Evolutionary conservation across 2,888 invertebrate species (phyloP), one percentile per base, ranked within the genome.

Genomic region (Athrips mouffetella): DNA sequence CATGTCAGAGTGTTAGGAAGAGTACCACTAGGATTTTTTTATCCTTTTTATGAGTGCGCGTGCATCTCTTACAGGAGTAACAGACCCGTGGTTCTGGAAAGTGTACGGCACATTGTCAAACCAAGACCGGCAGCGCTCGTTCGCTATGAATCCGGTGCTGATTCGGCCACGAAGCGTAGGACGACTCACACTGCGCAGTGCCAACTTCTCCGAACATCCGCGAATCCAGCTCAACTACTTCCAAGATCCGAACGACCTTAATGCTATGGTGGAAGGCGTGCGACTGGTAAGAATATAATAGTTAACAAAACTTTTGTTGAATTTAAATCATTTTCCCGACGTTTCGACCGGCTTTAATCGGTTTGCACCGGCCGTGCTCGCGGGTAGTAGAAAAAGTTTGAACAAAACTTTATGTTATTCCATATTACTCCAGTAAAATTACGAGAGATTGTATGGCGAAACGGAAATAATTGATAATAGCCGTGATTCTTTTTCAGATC

Each of bases 161-260:
- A 80, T 96, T 67, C 89, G 93, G 15, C 95, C 96, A 0, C 91
- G 91, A 49, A 95, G 95, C 60, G 88, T 91, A 13, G 96, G 96
- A 0, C 87, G 93, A 39, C 88, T 96, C 40, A 89, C 85, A 13
- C 80, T 98, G 44, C 91, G 91, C 50, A 93, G 93, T 47, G 78
- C 87, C 0, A 92, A 94, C 81, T 95, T 96, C 0, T 82, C 91
- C 18, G 92, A 94, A 46, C 92, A 93, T 77, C 98, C 98, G 0
- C 80, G 90, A 47, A 92, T 98, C 65, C 90, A 94, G 42, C 92
- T 95, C 0, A 96, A 97, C 80, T 98, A 96, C 76, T 93, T 96
- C 70, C 86, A 91, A 47, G 80, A 93, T 62, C 89, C 90, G 2
- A 90, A 91, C 21, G 97, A 98, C 71, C 65, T 95, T n/a, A 77